Evolutionary conservation across 2,888 invertebrate genomes (phyloP), one percentile per base, ranked within the genome.

Genomic region (Craniophora ligustri): DNA sequence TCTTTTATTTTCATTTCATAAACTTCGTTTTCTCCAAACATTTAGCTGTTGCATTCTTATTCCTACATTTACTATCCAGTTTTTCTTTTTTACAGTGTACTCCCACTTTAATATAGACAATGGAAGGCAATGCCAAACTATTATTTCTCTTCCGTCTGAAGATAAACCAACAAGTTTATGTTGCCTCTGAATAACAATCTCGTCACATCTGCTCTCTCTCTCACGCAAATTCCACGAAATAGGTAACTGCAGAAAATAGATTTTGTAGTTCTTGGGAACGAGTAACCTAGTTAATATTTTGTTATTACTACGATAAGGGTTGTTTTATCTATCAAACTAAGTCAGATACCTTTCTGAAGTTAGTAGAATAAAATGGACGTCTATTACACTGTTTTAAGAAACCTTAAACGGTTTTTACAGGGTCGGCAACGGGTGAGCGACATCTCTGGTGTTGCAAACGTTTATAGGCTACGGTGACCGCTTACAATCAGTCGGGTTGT

Each of bases 191-290:
- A 39, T 39, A 19, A 21, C 44, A 59, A 58, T 16, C 44, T 32
- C 5, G 8, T 11, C 40, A 41, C 66, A 59, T 30, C 66, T 62
- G 61, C 4, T 36, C 36, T 21, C 36, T 50, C 15, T 65, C 66
- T 10, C 60, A 66, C 31, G 18, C 31, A 64, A 58, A 14, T 45
- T 45, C 11, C n/a, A 18, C 28, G 16, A 21, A 14, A 21, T 21
- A n/a, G n/a, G n/a, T n/a, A 39, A 21, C 19, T 8, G 14, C 18
- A 15, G 30, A 35, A 58, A 44, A 58, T 39, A 42, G 32, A 45
- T 57, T 56, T 15, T 35, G 46, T 41, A 40, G 23, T 56, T 30
- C 30, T 55, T 46, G 26, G 21, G n/a, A 28, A 36, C 28, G 23
- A 34, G 15, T 13, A 8, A 36, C 35, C 34, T 45, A 39, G 30